Percentiles rank a stretch among this genome's conserved stretches.
Evolutionary conservation across 1,140 invertebrate genomes (phyloP).

Genomic region (Nephila pilipes): DNA sequence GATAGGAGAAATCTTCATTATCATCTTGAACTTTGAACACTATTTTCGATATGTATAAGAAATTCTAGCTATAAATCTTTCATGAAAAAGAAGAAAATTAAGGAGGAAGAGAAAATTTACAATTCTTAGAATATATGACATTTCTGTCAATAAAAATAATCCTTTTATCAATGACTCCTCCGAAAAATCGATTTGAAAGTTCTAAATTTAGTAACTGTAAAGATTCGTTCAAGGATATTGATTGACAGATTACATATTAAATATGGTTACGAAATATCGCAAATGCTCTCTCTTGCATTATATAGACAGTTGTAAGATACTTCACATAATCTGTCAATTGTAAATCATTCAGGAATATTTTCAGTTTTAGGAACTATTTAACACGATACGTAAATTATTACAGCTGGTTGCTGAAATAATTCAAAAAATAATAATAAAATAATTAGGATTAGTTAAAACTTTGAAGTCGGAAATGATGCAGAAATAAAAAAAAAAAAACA

Average conservation of each 20-base stretch:
- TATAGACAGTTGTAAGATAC: too few relatives aligned
- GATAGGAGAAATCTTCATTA: not conserved
- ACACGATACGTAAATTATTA: too few relatives aligned
- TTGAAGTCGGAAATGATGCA: too few relatives aligned
- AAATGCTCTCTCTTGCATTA: not conserved
- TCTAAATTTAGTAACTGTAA: not conserved
- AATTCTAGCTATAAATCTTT: not conserved
- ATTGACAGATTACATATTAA: not conserved
- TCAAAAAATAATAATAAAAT: too few relatives aligned
- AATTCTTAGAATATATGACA: not conserved
- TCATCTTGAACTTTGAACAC: not conserved
- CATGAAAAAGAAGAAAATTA: not conserved
- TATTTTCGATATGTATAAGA: not conserved
- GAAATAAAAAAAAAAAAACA: too few relatives aligned
- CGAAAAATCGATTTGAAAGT: not conserved
- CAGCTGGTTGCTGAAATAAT: too few relatives aligned
- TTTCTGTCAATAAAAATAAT: not conserved
- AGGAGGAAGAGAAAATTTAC: not conserved
- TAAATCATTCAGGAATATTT: too few relatives aligned
- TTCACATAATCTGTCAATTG: too few relatives aligned
- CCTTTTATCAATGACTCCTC: not conserved
- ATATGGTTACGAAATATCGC: not conserved
- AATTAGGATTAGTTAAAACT: too few relatives aligned
- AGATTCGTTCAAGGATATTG: not conserved
- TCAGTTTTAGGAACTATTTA: too few relatives aligned